Evolutionary conservation across 2,888 invertebrate species (phyloP).

Genomic region (Leptura quadrifasciata): DNA sequence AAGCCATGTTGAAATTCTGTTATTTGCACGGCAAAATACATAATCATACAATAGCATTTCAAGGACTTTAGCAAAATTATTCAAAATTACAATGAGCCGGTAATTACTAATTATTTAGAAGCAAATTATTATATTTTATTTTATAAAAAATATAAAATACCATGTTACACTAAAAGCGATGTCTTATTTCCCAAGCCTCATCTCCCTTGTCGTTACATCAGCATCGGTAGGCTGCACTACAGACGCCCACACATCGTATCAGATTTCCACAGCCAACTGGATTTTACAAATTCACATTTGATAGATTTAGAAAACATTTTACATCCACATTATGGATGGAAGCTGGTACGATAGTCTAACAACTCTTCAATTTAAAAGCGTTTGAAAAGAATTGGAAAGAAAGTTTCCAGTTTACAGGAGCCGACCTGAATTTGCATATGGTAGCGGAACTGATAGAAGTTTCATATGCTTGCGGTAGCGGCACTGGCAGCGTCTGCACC

Average conservation of each 20-base stretch:
- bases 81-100: no score
- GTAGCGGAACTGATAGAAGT: constrained; percentile 42
- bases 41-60: no score
- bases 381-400: constrained; percentile 41
- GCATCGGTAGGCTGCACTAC: neutral
- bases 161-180: neutral
- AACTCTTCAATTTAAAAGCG: constrained; percentile 44
- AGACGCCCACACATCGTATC: constrained; percentile 12
- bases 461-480: constrained; percentile 35
- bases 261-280: constrained; percentile 34
- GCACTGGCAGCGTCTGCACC: constrained; percentile 21
- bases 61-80: no score
- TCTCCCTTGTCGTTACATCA: neutral
- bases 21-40: no score
- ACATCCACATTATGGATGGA: constrained; percentile 35
- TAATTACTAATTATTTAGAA: no score
- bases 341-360: constrained; percentile 33
- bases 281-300: constrained; percentile 38
- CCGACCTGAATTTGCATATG: constrained; percentile 37
- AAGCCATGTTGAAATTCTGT: no score
- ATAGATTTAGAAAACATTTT: constrained; percentile 45
- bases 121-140: no score
- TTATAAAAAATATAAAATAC: neutral
- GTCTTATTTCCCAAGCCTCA: neutral
- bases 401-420: constrained; percentile 31